Conservation (phyloP, 2,888 invertebrate genomes). For the Calliscelio sp. region DNA sequence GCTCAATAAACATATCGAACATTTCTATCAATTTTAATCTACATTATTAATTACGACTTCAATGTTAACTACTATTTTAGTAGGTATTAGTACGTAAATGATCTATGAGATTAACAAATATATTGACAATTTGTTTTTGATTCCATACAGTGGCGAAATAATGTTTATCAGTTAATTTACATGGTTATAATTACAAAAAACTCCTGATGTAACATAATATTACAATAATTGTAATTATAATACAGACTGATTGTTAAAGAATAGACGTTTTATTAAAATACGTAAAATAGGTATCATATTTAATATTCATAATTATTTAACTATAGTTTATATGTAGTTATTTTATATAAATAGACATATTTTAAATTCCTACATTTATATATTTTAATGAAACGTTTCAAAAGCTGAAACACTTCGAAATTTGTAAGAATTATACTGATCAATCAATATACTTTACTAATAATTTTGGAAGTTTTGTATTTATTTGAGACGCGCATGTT, state of each 20-base stretch:
- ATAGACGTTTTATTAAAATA: constrained; percentile 15
- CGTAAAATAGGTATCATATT: neutral
- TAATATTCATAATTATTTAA: neutral
- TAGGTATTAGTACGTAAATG: constrained; percentile 38
- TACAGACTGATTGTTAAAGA: constrained; percentile 48
- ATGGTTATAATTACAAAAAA: neutral
- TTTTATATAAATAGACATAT: too few species aligned
- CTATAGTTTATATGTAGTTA: neutral
- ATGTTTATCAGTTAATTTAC: neutral
- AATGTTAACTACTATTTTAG: constrained; percentile 49
- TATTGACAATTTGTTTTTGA: constrained; percentile 47
- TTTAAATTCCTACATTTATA: constrained; percentile 3
- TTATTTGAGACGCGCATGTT: constrained; percentile 38
- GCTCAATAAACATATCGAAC: constrained; percentile 70
- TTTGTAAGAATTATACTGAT: constrained; percentile 49
- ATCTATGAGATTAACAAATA: constrained; percentile 37
- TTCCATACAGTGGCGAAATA: constrained; percentile 61
- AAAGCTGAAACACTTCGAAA: constrained; percentile 28
- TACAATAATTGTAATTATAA: constrained; percentile 34
- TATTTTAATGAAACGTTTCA: constrained; percentile 19
- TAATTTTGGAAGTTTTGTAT: constrained; percentile 43
- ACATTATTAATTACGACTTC: constrained; percentile 55
- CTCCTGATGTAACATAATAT: constrained; percentile 35
- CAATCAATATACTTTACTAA: constrained; percentile 43
- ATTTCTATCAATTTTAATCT: constrained; percentile 44